Evolutionary conservation across 2,797 vertebrate species (phyloP), one percentile per base, ranked within the genome.

Genomic region (Schizopygopsis pylzovi): DNA sequence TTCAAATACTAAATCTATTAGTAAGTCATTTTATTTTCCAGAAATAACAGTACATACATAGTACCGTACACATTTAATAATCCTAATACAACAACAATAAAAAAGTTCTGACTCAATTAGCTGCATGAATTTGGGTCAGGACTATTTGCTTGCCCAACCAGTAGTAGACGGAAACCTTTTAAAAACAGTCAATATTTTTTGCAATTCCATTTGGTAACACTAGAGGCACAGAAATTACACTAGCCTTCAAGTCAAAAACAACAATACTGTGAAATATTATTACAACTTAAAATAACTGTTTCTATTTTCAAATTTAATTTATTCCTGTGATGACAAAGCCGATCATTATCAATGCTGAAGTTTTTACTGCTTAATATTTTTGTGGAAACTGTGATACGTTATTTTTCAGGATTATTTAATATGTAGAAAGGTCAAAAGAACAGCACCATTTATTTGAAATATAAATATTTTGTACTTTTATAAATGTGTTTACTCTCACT

Each of bases 121-220:
- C 15, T 75, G 25, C 15, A 75, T 49, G 16, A 11, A 9, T 33
- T 49, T 49, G 25, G n/a, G 45, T 15, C 1, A 15, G 45, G 45
- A 73, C 1, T 73, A 15, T 77, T 15, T 56, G 1, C 33, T 77
- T 39, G 75, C 11, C 11, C 33, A 4, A 56, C 6, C 12, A 15
- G 39, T 39, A 77, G 52, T 52, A 59, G 12, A 39, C 4, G 4
- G 15, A 16, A 16, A 67, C 65, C 63, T 28, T 63, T 63, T 63
- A 63, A 63, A 63, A 28, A 37, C 15, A 37, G 75, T 13, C 75
- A 77, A 54, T 77, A 76, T 77, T 77, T 56, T 33, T 56, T 77
- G 52, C 33, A 77, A 56, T 77, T 56, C 52, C 75, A 22, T 41
- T 56, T 56, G 20, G 11, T 15, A 77, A 77, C 75, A 77, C 75